phyloP scores from a whole-genome alignment of 2,888 invertebrate genomes.

The Lithophane socia region DNA sequence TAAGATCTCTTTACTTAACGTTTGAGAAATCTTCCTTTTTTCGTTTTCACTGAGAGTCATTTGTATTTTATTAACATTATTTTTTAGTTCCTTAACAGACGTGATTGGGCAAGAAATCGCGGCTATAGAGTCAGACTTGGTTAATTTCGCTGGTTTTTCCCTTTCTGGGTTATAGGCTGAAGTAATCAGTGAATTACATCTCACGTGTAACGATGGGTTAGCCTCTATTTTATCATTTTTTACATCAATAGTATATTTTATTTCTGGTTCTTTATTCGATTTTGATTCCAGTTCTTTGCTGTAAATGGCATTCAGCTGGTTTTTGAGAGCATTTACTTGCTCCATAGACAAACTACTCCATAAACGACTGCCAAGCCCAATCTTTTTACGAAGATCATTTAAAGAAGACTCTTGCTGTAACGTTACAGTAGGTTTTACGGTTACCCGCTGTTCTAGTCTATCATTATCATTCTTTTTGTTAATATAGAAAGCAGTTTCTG shows the following conservation, averaged over 20 bases:
- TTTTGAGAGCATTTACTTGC: constrained; percentile 95
- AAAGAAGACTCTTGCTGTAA: constrained; percentile 84
- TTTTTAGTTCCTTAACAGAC: constrained; percentile 86
- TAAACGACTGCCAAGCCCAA: constrained; percentile 93
- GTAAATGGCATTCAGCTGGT: constrained; percentile 95
- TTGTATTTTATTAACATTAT: constrained; percentile 87
- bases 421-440: constrained; percentile 75
- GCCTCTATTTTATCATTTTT: constrained; percentile 79
- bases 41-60: constrained; percentile 92
- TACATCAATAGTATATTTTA: constrained; percentile 91
- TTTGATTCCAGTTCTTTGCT: constrained; percentile 90
- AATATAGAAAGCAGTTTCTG: constrained; percentile 94
- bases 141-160: constrained; percentile 81
- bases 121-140: constrained; percentile 90
- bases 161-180: constrained; percentile 81
- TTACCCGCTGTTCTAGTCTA: constrained; percentile 74
- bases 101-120: constrained; percentile 86
- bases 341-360: constrained; percentile 96
- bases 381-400: constrained; percentile 85
- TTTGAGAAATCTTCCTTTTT: constrained; percentile 93
- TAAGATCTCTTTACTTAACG: constrained; percentile 93
- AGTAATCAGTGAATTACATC: constrained; percentile 90
- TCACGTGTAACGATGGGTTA: constrained; percentile 88
- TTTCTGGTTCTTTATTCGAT: constrained; percentile 81
- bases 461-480: constrained; percentile 90